Percentiles rank a stretch among this genome's conserved stretches.
phyloP scores from a whole-genome alignment of 2,888 invertebrate species.

The Alentia gelatinosa region DNA sequence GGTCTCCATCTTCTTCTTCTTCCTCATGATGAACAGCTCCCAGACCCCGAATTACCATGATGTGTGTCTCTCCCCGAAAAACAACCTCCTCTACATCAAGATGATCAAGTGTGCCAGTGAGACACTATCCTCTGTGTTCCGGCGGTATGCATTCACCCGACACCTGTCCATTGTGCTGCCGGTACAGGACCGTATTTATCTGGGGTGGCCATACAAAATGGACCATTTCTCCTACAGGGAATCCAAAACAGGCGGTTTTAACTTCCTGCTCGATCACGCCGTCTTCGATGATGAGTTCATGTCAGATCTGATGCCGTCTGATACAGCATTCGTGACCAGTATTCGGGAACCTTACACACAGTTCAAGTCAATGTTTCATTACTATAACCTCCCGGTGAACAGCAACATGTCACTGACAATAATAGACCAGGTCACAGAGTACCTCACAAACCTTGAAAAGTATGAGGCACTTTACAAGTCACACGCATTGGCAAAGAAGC shows the following conservation, averaged over 20 bases:
- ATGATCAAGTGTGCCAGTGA: slow-evolving; percentile 79
- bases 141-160: slow-evolving; percentile 72
- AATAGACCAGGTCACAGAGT: slow-evolving; percentile 68
- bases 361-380: slow-evolving; percentile 75
- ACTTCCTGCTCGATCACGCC: slow-evolving; percentile 76
- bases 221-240: slow-evolving; percentile 71
- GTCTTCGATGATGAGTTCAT: slow-evolving; percentile 73
- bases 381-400: slow-evolving; percentile 72
- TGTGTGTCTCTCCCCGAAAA: slow-evolving; percentile 43
- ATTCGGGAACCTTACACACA: slow-evolving; percentile 76
- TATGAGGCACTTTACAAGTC: slow-evolving; percentile 73
- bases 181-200: slow-evolving; percentile 70
- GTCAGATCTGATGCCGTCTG: slow-evolving; percentile 71
- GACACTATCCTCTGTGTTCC: slow-evolving; percentile 74
- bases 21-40: not conserved
- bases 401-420: slow-evolving; percentile 56
- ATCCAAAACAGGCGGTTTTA: slow-evolving; percentile 67
- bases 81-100: slow-evolving; percentile 77
- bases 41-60: not conserved
- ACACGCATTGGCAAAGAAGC: slow-evolving; percentile 55
- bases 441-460: slow-evolving; percentile 70
- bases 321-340: slow-evolving; percentile 74
- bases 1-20: not conserved
- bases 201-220: slow-evolving; percentile 77
- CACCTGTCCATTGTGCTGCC: slow-evolving; percentile 76